Percentiles rank a stretch among this genome's conserved stretches.
Evolutionary conservation across 2,113 vertebrate species (phyloP).

Genomic region (Proterorhinus semilunaris): DNA sequence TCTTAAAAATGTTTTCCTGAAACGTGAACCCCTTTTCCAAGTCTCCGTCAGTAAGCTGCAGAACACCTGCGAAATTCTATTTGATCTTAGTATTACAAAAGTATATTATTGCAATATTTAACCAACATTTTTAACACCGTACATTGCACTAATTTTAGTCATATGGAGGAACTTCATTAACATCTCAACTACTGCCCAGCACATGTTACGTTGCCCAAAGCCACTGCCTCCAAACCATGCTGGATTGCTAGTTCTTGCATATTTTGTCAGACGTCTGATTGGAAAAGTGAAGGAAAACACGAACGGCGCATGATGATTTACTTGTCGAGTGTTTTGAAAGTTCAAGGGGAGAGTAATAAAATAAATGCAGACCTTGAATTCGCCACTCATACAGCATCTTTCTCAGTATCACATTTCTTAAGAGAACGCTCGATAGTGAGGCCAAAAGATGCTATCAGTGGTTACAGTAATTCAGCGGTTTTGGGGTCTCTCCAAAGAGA

Average conservation of each 20-base stretch:
- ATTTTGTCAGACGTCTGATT: slow-evolving; percentile 4
- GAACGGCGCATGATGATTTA: not conserved
- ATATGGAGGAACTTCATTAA: no score
- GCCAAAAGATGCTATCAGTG: slow-evolving; percentile 27
- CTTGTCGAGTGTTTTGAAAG: not conserved
- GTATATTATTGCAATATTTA: no score
- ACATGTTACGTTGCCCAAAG: no score
- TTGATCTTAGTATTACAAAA: no score
- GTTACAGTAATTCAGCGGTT: not conserved
- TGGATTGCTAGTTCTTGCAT: slow-evolving; percentile 5
- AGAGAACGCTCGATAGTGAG: slow-evolving; percentile 11
- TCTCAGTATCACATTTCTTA: not conserved
- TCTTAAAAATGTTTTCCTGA: no score
- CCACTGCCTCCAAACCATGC: not conserved
- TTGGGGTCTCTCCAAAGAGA: no score
- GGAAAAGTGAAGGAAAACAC: not conserved
- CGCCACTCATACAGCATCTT: not conserved
- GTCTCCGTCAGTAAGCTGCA: no score
- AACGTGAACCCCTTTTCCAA: no score
- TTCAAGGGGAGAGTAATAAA: slow-evolving; percentile 6
- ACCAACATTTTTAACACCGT: no score
- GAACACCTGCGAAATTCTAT: no score
- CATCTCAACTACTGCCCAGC: no score
- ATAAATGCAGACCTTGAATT: not conserved
- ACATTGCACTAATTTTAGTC: no score